These are phyloP conservation scores for Porites divaricata DNA, from an alignment of 92 coral and sea anemone species.

Conservation along the genomic window DNA sequence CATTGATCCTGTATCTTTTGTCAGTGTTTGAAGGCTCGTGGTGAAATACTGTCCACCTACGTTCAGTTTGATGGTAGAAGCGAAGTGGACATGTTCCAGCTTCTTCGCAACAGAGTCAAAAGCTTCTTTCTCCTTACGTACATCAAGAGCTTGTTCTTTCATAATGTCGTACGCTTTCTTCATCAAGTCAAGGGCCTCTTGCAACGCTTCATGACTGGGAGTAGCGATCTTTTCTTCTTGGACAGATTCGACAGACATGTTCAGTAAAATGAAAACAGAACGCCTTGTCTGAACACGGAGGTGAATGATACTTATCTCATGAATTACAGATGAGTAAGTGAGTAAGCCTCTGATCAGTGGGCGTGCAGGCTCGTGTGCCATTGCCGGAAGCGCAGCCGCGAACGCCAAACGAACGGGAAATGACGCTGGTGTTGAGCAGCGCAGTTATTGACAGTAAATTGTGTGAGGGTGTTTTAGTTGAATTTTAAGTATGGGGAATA, in stretches of 20 bases:
- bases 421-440: no score
- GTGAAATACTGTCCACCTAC: conserved; percentile 62
- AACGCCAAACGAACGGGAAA: no score
- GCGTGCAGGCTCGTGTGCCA: no score
- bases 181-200: not conserved
- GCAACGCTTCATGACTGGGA: not conserved
- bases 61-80: conserved; percentile 47
- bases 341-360: no score
- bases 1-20: conserved; percentile 54
- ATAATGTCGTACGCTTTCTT: not conserved
- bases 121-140: conserved; percentile 38
- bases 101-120: conserved; percentile 68
- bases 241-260: not conserved
- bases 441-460: no score
- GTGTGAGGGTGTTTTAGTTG: no score
- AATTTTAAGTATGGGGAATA: no score
- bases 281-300: no score
- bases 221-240: not conserved
- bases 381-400: no score
- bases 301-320: no score
- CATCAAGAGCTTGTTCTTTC: conserved; percentile 19
- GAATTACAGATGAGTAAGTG: no score
- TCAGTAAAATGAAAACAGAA: no score
- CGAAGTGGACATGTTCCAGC: conserved; percentile 63
- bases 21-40: conserved; percentile 55